phyloP scores from a whole-genome alignment of 1,140 invertebrate species.

The Nixonia krombeini region DNA sequence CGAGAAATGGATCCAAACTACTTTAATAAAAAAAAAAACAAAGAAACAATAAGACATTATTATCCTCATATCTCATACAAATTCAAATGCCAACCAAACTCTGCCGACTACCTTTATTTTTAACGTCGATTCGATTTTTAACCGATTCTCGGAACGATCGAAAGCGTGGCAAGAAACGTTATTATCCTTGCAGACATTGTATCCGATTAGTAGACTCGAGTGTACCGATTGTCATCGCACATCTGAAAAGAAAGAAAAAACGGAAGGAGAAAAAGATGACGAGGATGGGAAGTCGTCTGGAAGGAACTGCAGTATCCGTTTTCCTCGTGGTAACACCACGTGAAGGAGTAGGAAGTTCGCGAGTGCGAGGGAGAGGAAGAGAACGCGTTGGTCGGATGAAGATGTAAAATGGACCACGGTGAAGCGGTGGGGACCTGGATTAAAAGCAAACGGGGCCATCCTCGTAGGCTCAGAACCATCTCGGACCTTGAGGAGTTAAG shows the following conservation, averaged over 20 bases:
- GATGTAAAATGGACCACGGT: constrained; percentile 57
- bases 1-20: too few relatives aligned
- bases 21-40: too few relatives aligned
- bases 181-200: background rate
- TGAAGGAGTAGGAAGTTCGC: constrained; percentile 38
- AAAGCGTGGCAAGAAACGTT: background rate
- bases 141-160: too few relatives aligned
- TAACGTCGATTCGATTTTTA: too few relatives aligned
- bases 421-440: constrained; percentile 70
- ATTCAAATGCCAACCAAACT: too few relatives aligned
- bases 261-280: constrained; percentile 19
- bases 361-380: constrained; percentile 36
- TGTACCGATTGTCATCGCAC: background rate
- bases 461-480: constrained; percentile 68
- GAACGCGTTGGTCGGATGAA: constrained; percentile 43
- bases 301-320: constrained; percentile 28
- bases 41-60: too few relatives aligned
- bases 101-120: too few relatives aligned
- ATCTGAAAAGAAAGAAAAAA: constrained; percentile 5
- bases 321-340: constrained; percentile 30
- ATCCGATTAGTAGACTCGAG: background rate
- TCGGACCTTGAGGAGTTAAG: constrained; percentile 67
- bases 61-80: too few relatives aligned
- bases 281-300: constrained; percentile 12
- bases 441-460: constrained; percentile 72